phyloP scores from a whole-genome alignment of 2,888 invertebrate genomes.

The Carabus problematicus region DNA sequence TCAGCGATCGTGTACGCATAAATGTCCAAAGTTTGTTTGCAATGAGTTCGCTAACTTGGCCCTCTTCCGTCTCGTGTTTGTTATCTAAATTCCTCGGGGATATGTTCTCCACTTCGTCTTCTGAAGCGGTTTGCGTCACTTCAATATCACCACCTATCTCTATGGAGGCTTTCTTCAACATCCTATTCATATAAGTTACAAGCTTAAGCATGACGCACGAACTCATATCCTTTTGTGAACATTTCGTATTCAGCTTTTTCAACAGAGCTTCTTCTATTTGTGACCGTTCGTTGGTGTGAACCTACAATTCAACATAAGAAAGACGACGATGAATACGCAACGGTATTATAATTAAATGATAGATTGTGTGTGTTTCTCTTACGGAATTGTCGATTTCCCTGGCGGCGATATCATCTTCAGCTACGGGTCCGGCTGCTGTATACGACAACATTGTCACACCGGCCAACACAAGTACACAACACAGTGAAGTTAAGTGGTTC shows the following conservation, averaged over 20 bases:
- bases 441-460: slow-evolving; percentile 44
- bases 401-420: slow-evolving; percentile 53
- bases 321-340: slow-evolving; percentile 21
- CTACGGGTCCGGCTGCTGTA: slow-evolving; percentile 54
- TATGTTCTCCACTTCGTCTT: slow-evolving; percentile 61
- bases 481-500: slow-evolving; percentile 48
- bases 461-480: slow-evolving; percentile 51
- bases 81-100: slow-evolving; percentile 54
- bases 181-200: slow-evolving; percentile 81
- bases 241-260: slow-evolving; percentile 78
- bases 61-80: slow-evolving; percentile 61
- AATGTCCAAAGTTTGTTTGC: slow-evolving; percentile 79
- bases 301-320: slow-evolving; percentile 52
- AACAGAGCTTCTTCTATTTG: slow-evolving; percentile 73
- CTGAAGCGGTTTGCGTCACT: slow-evolving; percentile 69
- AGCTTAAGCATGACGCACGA: slow-evolving; percentile 85
- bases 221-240: slow-evolving; percentile 77
- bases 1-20: slow-evolving; percentile 76
- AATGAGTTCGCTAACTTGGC: slow-evolving; percentile 68
- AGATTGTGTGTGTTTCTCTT: slow-evolving; percentile 46
- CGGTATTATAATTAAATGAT: not conserved
- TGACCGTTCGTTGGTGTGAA: slow-evolving; percentile 57
- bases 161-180: slow-evolving; percentile 80
- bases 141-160: slow-evolving; percentile 79
- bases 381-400: slow-evolving; percentile 57